Conservation (phyloP, 2,888 invertebrate genomes). For the Ephialtes manifestator region DNA sequence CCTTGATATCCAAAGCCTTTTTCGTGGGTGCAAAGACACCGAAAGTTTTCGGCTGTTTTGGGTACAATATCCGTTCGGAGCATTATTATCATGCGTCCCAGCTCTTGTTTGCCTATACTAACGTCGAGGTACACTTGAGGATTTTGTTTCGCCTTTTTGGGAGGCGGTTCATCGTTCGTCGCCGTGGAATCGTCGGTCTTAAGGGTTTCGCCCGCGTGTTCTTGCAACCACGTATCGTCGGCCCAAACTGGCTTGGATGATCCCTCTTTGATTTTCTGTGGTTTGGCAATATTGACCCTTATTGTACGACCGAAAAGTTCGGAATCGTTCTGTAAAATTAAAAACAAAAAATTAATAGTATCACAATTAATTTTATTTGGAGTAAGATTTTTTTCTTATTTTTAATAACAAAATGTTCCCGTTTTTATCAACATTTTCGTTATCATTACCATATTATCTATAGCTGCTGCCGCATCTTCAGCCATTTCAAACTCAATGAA, state of each 20-base stretch:
- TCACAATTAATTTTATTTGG: background rate
- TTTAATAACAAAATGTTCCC: background rate
- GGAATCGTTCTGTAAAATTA: slow-evolving; percentile 94
- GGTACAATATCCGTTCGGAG: slow-evolving; percentile 97
- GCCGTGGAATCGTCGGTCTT: slow-evolving; percentile 86
- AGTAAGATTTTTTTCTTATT: background rate
- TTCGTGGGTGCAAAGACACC: slow-evolving; percentile 97
- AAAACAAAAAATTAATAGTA: too few species aligned
- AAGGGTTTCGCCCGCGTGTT: slow-evolving; percentile 97
- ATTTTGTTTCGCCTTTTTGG: slow-evolving; percentile 88
- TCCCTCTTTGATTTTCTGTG: slow-evolving; percentile 98
- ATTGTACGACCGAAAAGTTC: slow-evolving; percentile 99
- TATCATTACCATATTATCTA: slow-evolving; percentile 97
- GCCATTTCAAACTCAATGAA: slow-evolving; percentile 99
- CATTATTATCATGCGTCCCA: slow-evolving; percentile 97
- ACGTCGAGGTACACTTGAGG: slow-evolving; percentile 99
- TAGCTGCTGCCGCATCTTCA: slow-evolving; percentile 99
- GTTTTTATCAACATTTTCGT: slow-evolving; percentile 57
- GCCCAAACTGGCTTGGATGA: slow-evolving; percentile 98
- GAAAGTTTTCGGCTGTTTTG: slow-evolving; percentile 97
- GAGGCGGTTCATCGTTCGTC: slow-evolving; percentile 71
- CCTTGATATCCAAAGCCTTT: slow-evolving; percentile 98
- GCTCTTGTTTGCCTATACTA: slow-evolving; percentile 94
- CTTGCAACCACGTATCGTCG: slow-evolving; percentile 99
- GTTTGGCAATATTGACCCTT: slow-evolving; percentile 98